These are phyloP conservation scores for Cremastobaeus sp. DNA, from an alignment of 2,888 invertebrate species.

Conservation along the genomic window DNA sequence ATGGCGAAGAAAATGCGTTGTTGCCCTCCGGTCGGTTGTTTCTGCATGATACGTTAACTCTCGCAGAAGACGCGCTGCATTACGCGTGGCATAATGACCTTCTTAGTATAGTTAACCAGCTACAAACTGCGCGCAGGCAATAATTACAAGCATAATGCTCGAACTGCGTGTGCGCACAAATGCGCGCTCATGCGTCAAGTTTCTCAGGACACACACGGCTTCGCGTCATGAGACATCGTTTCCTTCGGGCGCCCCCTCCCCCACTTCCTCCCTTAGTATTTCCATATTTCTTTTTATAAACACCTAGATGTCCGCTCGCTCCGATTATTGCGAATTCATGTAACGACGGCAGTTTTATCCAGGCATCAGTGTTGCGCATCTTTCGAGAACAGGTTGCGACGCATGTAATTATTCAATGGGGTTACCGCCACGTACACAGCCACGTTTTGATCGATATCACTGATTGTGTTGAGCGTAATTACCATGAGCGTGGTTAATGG, in stretches of 20 bases:
- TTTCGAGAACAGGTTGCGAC: constrained; percentile 68
- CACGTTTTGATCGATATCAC: constrained; percentile 72
- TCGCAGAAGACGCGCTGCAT: too few relatives aligned
- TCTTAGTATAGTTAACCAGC: constrained; percentile 75
- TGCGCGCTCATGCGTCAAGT: constrained; percentile 73
- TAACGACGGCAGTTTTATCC: constrained; percentile 68
- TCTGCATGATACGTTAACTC: too few relatives aligned
- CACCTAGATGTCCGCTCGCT: constrained; percentile 45
- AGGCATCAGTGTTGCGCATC: constrained; percentile 70
- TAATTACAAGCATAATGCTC: constrained; percentile 71
- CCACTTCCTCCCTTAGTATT: constrained; percentile 44
- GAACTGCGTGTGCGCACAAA: constrained; percentile 71
- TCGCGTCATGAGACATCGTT: constrained; percentile 61
- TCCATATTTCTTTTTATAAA: constrained; percentile 54
- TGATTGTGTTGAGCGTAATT: constrained; percentile 73
- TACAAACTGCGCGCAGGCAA: constrained; percentile 73
- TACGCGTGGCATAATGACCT: constrained; percentile 75
- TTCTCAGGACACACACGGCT: constrained; percentile 68
- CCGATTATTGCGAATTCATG: constrained; percentile 63
- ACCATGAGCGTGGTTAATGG: constrained; percentile 72
- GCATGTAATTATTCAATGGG: constrained; percentile 75
- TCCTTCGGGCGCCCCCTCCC: constrained; percentile 51
- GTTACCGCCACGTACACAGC: constrained; percentile 64
- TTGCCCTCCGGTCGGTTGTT: too few relatives aligned
- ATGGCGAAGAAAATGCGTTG: constrained; percentile 25